Conservation (phyloP, 2,797 vertebrate genomes). For the Smutsia temminckii region DNA sequence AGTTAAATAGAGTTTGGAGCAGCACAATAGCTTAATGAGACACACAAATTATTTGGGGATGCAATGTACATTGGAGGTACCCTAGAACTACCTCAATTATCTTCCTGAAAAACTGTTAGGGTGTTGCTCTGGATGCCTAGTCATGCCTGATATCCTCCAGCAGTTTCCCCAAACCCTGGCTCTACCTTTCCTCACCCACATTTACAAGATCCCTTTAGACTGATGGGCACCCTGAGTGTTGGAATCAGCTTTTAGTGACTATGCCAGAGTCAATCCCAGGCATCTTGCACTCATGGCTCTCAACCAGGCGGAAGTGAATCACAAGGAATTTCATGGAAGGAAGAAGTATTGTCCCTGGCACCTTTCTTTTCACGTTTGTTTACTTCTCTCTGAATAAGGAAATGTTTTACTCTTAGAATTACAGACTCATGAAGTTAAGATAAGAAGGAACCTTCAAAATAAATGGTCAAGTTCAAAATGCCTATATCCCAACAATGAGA, state of each 20-base stretch:
- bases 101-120: not conserved
- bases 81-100: not conserved
- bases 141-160: not conserved
- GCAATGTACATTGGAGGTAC: not conserved
- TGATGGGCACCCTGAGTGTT: not conserved
- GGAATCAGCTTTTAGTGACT: not conserved
- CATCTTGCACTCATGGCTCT: not conserved
- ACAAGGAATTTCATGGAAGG: not conserved
- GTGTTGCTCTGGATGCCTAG: fast-evolving
- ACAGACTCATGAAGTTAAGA: not conserved
- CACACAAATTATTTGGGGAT: not conserved
- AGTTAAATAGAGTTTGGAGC: not conserved
- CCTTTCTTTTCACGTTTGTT: not conserved
- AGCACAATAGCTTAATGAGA: not conserved
- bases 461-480: not conserved
- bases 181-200: not conserved
- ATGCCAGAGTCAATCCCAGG: not conserved
- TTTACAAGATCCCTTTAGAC: not conserved
- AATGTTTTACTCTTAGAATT: not conserved
- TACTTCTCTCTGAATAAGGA: not conserved
- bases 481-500: not conserved
- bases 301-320: not conserved
- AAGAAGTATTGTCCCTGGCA: not conserved
- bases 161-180: not conserved
- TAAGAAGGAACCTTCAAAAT: not conserved